Percentiles rank a stretch among this genome's conserved stretches.
phyloP scores from a whole-genome alignment of 2,113 vertebrate genomes.

The Notarius quadriscutis region DNA sequence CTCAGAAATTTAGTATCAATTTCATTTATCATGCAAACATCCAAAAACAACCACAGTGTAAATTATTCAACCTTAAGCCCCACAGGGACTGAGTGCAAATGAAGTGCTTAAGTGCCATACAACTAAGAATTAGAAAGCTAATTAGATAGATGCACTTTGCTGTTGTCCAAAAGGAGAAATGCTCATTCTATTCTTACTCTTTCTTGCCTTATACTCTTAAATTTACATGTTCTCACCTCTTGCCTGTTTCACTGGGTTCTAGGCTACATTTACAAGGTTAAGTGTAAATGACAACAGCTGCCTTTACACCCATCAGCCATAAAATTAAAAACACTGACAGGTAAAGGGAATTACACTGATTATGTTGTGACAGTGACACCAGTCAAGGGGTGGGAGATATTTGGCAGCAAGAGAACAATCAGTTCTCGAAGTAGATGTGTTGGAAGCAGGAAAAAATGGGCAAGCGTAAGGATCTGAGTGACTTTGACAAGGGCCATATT shows the following conservation, averaged over 20 bases:
- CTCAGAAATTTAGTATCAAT: slow-evolving; percentile 23
- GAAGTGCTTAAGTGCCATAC: slow-evolving; percentile 14
- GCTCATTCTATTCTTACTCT: not conserved
- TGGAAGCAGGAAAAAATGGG: no score
- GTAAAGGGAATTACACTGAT: no score
- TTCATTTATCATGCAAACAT: slow-evolving; percentile 54
- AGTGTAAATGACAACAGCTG: slow-evolving; percentile 31
- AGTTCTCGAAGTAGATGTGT: no score
- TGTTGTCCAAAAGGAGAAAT: not conserved
- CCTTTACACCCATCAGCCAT: not conserved
- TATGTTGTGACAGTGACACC: no score
- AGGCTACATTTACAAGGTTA: slow-evolving; percentile 30
- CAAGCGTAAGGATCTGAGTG: no score
- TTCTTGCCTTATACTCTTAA: not conserved
- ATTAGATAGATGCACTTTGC: slow-evolving; percentile 3
- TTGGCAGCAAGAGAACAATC: no score
- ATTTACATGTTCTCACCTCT: slow-evolving; percentile 22
- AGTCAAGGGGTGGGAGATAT: no score
- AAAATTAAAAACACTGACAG: no score
- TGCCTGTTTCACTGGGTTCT: not conserved
- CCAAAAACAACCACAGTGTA: not conserved
- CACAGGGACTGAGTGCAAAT: slow-evolving; percentile 1
- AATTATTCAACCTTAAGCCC: not conserved
- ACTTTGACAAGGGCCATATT: no score
- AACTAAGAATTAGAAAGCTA: slow-evolving; percentile 28